Conservation (phyloP, 2,797 vertebrate species). For the Labeo calbasu region DNA sequence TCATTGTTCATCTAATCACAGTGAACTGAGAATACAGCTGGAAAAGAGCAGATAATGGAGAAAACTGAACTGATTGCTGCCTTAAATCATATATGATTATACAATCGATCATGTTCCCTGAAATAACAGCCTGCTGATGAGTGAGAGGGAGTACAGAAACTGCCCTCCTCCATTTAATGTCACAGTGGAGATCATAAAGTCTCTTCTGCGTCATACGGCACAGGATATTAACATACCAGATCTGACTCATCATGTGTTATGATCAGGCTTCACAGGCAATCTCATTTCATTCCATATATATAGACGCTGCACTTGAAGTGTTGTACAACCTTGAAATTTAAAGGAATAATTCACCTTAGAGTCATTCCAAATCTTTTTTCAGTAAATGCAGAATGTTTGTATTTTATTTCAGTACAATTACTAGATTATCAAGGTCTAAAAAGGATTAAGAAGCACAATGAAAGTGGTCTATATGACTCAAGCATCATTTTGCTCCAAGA, state of each 20-base stretch:
- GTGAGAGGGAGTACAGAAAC: constrained; percentile 30
- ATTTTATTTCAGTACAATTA: neutral
- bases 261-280: constrained; percentile 13
- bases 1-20: constrained; percentile 50
- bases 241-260: constrained; percentile 38
- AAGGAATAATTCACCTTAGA: neutral
- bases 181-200: constrained; percentile 2
- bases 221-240: constrained; percentile 33
- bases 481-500: too few relatives aligned
- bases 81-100: constrained; percentile 46
- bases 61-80: constrained; percentile 59
- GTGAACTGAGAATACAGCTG: constrained; percentile 52
- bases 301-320: neutral
- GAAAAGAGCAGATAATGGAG: constrained; percentile 40
- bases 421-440: neutral
- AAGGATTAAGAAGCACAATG: neutral
- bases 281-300: constrained; percentile 12
- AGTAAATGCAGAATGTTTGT: neutral
- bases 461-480: neutral
- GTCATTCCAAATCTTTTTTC: neutral
- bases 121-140: constrained; percentile 49
- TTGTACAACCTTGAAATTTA: neutral
- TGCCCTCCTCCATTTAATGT: constrained; percentile 41
- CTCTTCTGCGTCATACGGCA: constrained; percentile 14
- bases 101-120: constrained; percentile 44